Evolutionary conservation across 2,888 invertebrate genomes (phyloP), one percentile per base, ranked within the genome.

Genomic region (Torymus texanus): DNA sequence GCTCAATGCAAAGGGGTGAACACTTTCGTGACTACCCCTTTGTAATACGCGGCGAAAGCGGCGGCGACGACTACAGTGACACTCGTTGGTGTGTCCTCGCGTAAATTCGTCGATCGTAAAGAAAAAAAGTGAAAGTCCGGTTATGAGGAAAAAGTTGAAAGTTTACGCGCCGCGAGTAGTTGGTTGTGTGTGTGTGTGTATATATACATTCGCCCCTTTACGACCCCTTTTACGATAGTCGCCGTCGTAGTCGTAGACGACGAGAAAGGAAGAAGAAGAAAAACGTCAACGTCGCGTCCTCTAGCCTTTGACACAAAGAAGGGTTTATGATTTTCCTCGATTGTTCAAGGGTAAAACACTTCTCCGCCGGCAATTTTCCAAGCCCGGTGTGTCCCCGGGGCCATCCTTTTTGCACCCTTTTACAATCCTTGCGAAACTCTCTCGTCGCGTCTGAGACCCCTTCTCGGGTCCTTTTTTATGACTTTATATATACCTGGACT

Each of bases 361-460:
- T 63, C 41, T 29, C 67, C 61, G 59, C 16, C 73, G 78, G 65
- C 55, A 73, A 76, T 81, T 85, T 85, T 83, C 83, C 56, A 56
- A 29, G 13, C 29, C 4, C 61, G 75, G 74, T 82, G 85, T 85
- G 85, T 78, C 75, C 82, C 81, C 84, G 83, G 41, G 72, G 63
- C 81, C 79, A 77, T 75, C 82, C 66, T 82, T 84, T 66, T 62
- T 61, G 75, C 81, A 81, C 78, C 87, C 89, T 88, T 90, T 89
- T 88, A 89, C 87, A 87, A 88, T 84, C 85, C 86, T 86, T 85
- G 85, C 86, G 78, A 82, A 84, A 83, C 85, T 88, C 41, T 41
- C 41, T 41, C 41, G 41, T 41, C 41, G 5, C 41, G 41, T 41
- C 41, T 88, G 88, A 89, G 41, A 41, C 41, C 88, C 88, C 88